These are phyloP conservation scores for Callithrix jacchus DNA, from an alignment of 2,113 vertebrate species.

Conservation along the genomic window DNA sequence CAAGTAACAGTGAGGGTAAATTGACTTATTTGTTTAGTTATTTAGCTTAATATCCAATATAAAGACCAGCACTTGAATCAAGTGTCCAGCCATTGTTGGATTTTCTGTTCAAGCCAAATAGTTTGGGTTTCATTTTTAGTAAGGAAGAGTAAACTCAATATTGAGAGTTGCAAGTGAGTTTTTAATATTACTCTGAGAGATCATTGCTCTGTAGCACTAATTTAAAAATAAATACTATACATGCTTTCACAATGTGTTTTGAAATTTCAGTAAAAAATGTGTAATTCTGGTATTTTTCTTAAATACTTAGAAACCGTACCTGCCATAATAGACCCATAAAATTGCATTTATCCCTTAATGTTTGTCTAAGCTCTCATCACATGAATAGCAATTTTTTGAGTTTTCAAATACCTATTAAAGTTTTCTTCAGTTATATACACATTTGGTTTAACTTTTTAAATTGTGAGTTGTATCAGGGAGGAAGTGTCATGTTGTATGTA, in stretches of 20 bases:
- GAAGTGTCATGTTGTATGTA: background rate
- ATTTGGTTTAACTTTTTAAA: background rate
- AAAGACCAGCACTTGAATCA: background rate
- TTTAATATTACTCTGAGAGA: background rate
- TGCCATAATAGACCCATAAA: background rate
- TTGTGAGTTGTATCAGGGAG: background rate
- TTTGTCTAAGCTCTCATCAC: background rate
- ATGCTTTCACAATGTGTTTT: background rate
- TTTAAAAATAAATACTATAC: background rate
- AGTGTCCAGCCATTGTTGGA: background rate
- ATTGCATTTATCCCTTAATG: background rate
- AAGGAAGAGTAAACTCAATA: background rate
- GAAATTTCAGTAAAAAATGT: background rate
- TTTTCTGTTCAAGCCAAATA: background rate
- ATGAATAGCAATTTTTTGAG: background rate
- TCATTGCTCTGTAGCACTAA: background rate
- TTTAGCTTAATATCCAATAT: background rate
- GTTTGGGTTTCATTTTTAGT: background rate
- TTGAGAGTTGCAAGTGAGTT: background rate
- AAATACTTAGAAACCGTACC: background rate
- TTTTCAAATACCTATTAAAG: background rate
- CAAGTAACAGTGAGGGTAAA: background rate
- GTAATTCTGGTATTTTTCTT: background rate
- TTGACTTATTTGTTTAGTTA: background rate
- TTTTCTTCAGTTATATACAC: background rate